Evolutionary conservation across 1,140 invertebrate species (phyloP).

Genomic region (Varroa destructor): DNA sequence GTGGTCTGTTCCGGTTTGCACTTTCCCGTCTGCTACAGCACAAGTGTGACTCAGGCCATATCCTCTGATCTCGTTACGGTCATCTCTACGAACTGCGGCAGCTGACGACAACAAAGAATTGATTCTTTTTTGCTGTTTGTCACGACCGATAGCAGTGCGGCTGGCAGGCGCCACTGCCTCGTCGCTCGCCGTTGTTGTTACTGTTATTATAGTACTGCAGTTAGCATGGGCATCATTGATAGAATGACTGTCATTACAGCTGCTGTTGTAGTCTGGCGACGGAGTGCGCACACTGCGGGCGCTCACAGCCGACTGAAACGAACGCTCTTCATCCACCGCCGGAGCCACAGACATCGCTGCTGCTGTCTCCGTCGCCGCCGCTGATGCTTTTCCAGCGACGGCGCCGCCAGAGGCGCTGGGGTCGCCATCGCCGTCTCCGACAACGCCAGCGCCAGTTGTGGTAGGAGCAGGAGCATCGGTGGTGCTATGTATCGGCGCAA

Average conservation of each 20-base stretch:
- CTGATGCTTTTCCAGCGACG: neutral
- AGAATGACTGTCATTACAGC: too few species aligned
- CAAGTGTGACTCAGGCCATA: too few species aligned
- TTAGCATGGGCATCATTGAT: too few species aligned
- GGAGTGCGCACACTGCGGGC: slow-evolving; percentile 16
- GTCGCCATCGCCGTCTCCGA: slow-evolving; percentile 2
- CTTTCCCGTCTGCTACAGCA: too few species aligned
- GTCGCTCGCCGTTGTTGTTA: neutral
- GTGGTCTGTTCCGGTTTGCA: too few species aligned
- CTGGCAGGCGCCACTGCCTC: neutral
- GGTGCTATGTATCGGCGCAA: neutral
- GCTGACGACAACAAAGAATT: too few species aligned
- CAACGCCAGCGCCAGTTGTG: neutral
- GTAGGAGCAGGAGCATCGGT: neutral
- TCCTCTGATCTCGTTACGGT: too few species aligned
- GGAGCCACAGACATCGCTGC: neutral
- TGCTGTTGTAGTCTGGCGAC: slow-evolving; percentile 7
- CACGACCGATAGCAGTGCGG: neutral
- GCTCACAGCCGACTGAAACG: slow-evolving; percentile 19
- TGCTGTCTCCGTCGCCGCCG: neutral
- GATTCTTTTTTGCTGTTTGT: neutral
- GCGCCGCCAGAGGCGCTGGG: slow-evolving; percentile 17
- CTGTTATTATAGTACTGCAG: neutral
- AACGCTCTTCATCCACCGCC: neutral
- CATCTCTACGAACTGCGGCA: too few species aligned